Percentiles rank a stretch among this genome's conserved stretches.
Conservation (phyloP, 2,113 vertebrate species). For the Eolophus roseicapilla region DNA sequence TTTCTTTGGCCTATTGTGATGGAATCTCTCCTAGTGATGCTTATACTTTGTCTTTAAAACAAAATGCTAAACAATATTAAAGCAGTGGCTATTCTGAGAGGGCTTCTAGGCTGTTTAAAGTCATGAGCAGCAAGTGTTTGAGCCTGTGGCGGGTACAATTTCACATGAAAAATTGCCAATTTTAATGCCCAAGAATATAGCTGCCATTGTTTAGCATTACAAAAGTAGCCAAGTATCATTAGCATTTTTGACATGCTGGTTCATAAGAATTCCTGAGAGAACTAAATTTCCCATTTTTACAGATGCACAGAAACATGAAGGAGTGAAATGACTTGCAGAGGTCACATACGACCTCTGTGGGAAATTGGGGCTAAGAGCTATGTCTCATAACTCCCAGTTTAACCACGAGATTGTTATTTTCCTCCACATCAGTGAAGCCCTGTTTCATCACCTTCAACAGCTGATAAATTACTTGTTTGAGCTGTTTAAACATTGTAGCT, state of each 20-base stretch:
- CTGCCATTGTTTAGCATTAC: neutral
- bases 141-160: neutral
- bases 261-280: neutral
- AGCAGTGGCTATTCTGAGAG: neutral
- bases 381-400: neutral
- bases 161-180: neutral
- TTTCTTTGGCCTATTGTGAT: neutral
- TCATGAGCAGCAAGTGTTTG: neutral
- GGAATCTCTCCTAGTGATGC: neutral
- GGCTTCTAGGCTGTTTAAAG: neutral
- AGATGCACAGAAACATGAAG: neutral
- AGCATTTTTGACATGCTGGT: neutral
- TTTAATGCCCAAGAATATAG: neutral
- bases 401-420: neutral
- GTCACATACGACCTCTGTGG: neutral
- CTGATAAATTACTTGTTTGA: constrained; percentile 6
- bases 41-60: neutral
- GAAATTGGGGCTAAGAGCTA: neutral
- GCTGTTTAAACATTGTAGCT: neutral
- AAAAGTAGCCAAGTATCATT: neutral
- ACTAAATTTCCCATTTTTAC: neutral
- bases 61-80: neutral
- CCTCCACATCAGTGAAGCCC: neutral
- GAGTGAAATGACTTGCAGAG: neutral
- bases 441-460: constrained; percentile 14